Evolutionary conservation across 2,797 vertebrate species (phyloP).

Genomic region (Ciconia nigra): DNA sequence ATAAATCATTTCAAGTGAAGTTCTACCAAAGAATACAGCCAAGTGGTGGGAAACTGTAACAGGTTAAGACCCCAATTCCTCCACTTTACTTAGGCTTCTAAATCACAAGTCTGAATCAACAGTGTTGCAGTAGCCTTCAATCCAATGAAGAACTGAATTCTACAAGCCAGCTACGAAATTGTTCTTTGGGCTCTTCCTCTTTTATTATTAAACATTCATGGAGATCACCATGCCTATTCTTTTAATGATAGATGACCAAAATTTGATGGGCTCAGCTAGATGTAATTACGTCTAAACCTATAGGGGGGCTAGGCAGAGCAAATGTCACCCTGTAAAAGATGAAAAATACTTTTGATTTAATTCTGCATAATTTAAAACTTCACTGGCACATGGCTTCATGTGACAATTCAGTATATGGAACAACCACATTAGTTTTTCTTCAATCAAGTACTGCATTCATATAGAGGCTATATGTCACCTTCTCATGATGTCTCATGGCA

Average conservation of each 20-base stretch:
- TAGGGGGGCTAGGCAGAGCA: background rate
- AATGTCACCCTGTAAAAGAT: background rate
- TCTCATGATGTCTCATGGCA: constrained; percentile 8
- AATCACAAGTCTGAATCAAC: background rate
- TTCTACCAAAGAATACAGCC: background rate
- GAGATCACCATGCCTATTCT: background rate
- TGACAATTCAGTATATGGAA: background rate
- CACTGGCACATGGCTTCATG: background rate
- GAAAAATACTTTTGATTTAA: background rate
- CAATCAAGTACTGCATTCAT: background rate
- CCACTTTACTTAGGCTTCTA: background rate
- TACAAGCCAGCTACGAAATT: background rate
- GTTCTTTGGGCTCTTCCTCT: background rate
- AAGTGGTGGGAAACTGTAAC: background rate
- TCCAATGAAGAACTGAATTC: background rate
- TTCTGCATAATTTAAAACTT: background rate
- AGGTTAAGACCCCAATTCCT: background rate
- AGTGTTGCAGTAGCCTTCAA: background rate
- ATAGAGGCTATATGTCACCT: background rate
- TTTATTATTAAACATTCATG: background rate
- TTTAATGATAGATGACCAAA: background rate
- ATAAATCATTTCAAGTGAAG: background rate
- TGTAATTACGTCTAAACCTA: background rate
- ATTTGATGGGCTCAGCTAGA: background rate
- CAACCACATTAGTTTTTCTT: background rate